A percentile compares a stretch with the other conserved stretches of the same genome.
Conservation (phyloP, 2,888 invertebrate species). For the Icerya purchasi region DNA sequence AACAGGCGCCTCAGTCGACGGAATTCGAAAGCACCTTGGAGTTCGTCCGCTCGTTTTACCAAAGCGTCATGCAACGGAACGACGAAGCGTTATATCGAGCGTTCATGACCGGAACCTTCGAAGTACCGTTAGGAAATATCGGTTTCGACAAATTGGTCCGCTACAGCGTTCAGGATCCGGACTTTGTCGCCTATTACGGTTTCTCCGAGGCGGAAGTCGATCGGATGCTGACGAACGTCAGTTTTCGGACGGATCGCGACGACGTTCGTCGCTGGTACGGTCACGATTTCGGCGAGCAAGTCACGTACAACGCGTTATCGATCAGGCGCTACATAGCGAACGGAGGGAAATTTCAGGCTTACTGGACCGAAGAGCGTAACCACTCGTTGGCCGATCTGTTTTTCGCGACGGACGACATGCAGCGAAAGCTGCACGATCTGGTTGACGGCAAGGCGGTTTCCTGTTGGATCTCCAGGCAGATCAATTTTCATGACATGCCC, state of each 20-base stretch:
- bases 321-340: not conserved
- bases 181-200: not conserved
- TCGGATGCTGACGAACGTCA: not conserved
- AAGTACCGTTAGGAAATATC: not conserved
- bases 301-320: not conserved
- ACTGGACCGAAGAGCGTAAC: not conserved
- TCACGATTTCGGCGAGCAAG: not conserved
- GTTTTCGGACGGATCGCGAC: not conserved
- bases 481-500: not conserved
- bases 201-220: not conserved
- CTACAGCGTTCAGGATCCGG: not conserved
- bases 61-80: not conserved
- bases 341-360: not conserved
- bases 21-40: not conserved
- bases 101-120: not conserved
- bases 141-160: not conserved
- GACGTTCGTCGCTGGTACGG: not conserved
- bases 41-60: not conserved
- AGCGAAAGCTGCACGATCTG: not conserved
- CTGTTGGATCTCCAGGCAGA: not conserved
- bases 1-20: not conserved
- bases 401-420: not conserved
- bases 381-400: not conserved
- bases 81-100: not conserved
- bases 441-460: not conserved